Conservation (phyloP, 1,140 invertebrate species). For the Drosophila varians region DNA sequence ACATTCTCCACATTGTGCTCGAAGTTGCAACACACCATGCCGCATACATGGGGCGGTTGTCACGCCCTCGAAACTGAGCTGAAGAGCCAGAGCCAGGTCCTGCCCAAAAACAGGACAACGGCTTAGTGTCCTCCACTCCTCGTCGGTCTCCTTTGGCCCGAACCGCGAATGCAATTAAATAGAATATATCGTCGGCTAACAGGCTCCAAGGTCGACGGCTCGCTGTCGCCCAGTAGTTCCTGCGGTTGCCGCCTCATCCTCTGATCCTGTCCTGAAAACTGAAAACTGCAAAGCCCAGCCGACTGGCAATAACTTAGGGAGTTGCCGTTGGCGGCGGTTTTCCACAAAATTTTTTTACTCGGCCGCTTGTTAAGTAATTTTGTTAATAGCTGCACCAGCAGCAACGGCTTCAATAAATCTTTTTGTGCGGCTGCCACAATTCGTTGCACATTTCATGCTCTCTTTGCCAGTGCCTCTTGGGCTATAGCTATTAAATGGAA, state of each 20-base stretch:
- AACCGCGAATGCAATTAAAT: slow-evolving; percentile 76
- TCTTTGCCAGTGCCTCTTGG: slow-evolving; percentile 67
- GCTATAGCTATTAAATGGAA: slow-evolving; percentile 66
- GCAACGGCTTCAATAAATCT: slow-evolving; percentile 73
- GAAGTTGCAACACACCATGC: slow-evolving; percentile 16
- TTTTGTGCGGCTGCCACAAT: slow-evolving; percentile 72
- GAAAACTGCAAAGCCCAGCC: slow-evolving; percentile 62
- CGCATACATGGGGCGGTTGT: slow-evolving; percentile 18
- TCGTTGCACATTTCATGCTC: slow-evolving; percentile 81
- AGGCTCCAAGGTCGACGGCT: slow-evolving; percentile 30
- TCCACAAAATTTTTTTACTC: slow-evolving; percentile 24
- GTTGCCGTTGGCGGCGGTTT: slow-evolving; percentile 22
- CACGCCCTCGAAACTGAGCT: neutral
- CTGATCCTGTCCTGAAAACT: slow-evolving; percentile 40
- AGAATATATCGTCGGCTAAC: slow-evolving; percentile 62
- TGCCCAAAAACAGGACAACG: slow-evolving; percentile 29
- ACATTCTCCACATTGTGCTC: slow-evolving; percentile 48
- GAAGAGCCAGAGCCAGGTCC: neutral
- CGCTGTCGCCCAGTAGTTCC: slow-evolving; percentile 13
- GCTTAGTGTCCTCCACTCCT: slow-evolving; percentile 38
- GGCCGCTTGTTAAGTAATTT: slow-evolving; percentile 80
- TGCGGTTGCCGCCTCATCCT: slow-evolving; percentile 21
- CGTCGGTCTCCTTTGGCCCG: slow-evolving; percentile 33
- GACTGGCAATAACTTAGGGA: slow-evolving; percentile 70
- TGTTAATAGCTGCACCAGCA: slow-evolving; percentile 71